These are phyloP conservation scores for Cochlearius cochlearius DNA, from an alignment of 2,113 vertebrate genomes.

Conservation along the genomic window DNA sequence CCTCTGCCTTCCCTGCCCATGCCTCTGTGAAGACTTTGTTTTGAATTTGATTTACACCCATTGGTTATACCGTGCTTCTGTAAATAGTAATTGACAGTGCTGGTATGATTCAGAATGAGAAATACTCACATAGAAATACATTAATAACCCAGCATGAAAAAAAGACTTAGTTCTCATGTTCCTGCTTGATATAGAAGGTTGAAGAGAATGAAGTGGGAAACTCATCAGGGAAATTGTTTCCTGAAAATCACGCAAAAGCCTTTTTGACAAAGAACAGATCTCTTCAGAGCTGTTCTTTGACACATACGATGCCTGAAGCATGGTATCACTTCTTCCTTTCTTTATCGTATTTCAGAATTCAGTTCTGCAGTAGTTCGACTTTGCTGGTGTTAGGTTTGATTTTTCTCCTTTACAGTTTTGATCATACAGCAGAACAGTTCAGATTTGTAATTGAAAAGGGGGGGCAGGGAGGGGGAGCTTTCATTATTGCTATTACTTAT, in stretches of 20 bases:
- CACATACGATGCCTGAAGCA: background rate
- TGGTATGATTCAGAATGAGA: background rate
- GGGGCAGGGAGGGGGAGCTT: background rate
- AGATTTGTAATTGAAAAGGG: background rate
- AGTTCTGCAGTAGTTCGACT: background rate
- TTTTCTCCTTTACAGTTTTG: background rate
- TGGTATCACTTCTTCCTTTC: background rate
- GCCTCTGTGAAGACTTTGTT: background rate
- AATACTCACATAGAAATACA: background rate
- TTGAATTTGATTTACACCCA: background rate
- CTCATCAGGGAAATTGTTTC: background rate
- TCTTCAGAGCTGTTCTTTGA: background rate
- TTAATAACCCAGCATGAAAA: background rate
- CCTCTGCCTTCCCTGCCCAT: background rate
- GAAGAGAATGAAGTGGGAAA: background rate
- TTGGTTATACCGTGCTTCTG: background rate
- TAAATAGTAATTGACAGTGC: background rate
- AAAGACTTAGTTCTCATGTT: background rate
- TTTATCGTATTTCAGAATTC: background rate
- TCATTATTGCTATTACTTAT: background rate
- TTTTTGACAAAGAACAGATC: background rate
- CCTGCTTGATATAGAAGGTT: background rate
- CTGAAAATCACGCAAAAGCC: background rate
- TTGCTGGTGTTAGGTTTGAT: background rate
- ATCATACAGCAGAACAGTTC: background rate